Base-by-base conservation (phyloP, 2,888 invertebrate genomes). In the Hermaeophaga mercurialis region DNA sequence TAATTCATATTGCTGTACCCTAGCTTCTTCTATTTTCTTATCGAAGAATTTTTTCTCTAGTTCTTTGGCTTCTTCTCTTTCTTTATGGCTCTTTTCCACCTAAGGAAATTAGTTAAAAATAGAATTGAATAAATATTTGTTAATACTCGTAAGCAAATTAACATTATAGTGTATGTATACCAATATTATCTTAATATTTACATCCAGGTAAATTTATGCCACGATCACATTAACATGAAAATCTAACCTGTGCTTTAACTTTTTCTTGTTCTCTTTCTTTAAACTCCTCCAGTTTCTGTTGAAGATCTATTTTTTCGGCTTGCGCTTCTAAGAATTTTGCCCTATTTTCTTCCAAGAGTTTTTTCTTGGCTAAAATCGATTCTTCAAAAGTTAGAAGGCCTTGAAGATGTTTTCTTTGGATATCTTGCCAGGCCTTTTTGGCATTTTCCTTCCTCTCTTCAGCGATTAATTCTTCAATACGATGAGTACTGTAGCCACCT, bases 351-450 rank as follows among this genome's bases (percentile, higher is more conserved):
- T 81, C 78, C 8, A 76, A 47, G 1, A 80, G 49, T 62, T 80
- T 81, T 61, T 80, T 78, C 71, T 82, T 84, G 0, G 85, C 82
- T 43, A 85, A 67, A 15, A 82, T 73, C 5, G 85, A 83, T 71
- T 85, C 84, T 75, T 85, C 85, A 45, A 81, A 77, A 7, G 83
- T 81, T 52, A 85, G 75, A 65, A 82, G 78, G 1, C 84, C 84
- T 66, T 80, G 72, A 33, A 85, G 70, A 73, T 84, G 85, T 71
- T 84, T 85, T 63, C 74, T 79, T 76, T 85, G 82, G 58, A 85
- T 82, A 36, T 81, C 80, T 53, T 80, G 74, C 22, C 84, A 61
- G 45, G 81, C 72, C 66, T 81, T 77, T 66, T 79, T 78, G 70
- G 82, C 80, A 44, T 71, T 76, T 65, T 80, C 76, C 69, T 79